phyloP scores from a whole-genome alignment of 2,888 invertebrate genomes.

The Acleris emargana region DNA sequence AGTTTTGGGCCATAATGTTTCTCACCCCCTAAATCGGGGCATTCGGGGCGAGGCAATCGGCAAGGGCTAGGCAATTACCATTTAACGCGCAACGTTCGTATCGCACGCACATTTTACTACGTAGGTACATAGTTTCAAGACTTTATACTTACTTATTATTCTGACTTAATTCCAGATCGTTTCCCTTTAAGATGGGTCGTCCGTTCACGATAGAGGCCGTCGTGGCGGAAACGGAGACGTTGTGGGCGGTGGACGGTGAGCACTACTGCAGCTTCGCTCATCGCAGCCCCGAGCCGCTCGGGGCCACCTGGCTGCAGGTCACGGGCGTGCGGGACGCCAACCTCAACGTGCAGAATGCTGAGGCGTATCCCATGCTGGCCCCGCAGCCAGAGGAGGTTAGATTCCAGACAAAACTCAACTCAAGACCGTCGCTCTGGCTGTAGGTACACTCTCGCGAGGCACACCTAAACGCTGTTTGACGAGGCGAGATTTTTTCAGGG shows the following conservation, averaged over 20 bases:
- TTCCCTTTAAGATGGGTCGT: slow-evolving; percentile 75
- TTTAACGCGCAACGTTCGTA: no score
- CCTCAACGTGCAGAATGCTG: slow-evolving; percentile 84
- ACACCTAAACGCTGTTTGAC: no score
- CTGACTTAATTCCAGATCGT: slow-evolving; percentile 58
- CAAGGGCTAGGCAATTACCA: no score
- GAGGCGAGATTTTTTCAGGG: no score
- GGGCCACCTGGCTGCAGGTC: slow-evolving; percentile 80
- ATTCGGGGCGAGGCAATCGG: no score
- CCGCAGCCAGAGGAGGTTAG: slow-evolving; percentile 56
- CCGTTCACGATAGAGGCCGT: slow-evolving; percentile 84
- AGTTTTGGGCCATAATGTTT: no score
- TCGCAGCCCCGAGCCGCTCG: slow-evolving; percentile 67
- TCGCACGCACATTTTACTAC: no score
- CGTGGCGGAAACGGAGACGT: slow-evolving; percentile 83
- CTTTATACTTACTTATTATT: not conserved
- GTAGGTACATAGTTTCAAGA: not conserved
- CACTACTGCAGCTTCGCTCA: slow-evolving; percentile 89
- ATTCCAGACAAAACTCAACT: not conserved
- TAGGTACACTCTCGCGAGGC: no score
- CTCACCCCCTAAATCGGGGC: no score
- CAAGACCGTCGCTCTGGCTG: no score
- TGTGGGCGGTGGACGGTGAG: slow-evolving; percentile 89
- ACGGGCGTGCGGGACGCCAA: slow-evolving; percentile 85
- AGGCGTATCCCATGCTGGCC: slow-evolving; percentile 70